phyloP scores from a whole-genome alignment of 2,797 vertebrate genomes.

The Sebastes dallii region DNA sequence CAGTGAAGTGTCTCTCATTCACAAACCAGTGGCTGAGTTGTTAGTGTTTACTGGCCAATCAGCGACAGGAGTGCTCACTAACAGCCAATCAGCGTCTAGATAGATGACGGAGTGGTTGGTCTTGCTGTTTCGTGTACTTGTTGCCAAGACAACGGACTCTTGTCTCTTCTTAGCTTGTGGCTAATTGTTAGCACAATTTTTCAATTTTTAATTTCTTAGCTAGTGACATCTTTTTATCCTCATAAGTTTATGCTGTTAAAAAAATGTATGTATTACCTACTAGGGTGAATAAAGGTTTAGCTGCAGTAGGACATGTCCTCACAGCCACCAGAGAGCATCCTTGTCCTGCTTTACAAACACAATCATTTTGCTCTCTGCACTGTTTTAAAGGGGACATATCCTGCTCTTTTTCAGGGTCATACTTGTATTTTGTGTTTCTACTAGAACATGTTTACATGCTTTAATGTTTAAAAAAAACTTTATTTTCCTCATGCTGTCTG shows the following conservation, averaged over 20 bases:
- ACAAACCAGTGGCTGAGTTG: neutral
- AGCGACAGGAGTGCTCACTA: neutral
- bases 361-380: too few species aligned
- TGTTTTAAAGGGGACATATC: too few species aligned
- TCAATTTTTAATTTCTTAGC: too few species aligned
- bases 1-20: neutral
- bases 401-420: too few species aligned
- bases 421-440: too few species aligned
- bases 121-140: neutral
- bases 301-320: too few species aligned
- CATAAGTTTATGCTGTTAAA: neutral
- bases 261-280: too few species aligned
- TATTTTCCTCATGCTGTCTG: too few species aligned
- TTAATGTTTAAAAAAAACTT: accelerated
- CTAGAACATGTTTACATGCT: too few species aligned
- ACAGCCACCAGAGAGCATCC: conserved; percentile 42
- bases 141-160: conserved; percentile 54
- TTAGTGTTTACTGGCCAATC: conserved; percentile 17
- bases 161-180: too few species aligned
- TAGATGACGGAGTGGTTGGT: neutral
- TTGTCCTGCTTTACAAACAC: neutral
- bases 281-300: too few species aligned
- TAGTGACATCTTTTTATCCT: neutral
- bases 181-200: neutral
- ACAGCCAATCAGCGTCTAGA: conserved; percentile 14